Conservation (phyloP, 2,797 vertebrate genomes). For the Hapalemur alaotrensis region DNA sequence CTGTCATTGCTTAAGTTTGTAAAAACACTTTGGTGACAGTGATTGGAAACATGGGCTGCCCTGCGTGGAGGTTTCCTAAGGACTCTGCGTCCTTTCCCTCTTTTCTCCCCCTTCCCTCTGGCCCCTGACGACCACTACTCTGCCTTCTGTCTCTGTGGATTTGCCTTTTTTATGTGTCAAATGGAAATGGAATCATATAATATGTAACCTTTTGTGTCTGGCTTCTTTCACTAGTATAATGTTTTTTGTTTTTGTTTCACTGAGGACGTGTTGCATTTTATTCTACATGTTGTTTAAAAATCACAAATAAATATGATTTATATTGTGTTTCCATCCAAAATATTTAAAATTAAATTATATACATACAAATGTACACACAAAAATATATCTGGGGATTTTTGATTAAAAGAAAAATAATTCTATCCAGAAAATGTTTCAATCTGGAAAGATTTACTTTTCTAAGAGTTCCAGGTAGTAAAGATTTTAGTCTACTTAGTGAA, state of each 20-base stretch:
- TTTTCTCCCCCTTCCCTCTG: too few species aligned
- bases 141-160: too few species aligned
- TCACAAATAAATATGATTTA: not conserved
- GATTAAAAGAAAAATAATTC: not conserved
- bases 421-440: not conserved
- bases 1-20: too few species aligned
- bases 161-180: too few species aligned
- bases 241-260: not conserved
- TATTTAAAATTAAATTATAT: not conserved
- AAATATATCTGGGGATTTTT: not conserved
- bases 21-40: too few species aligned
- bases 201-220: too few species aligned
- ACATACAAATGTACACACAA: not conserved
- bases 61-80: too few species aligned
- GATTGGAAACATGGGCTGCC: too few species aligned
- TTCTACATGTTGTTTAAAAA: not conserved
- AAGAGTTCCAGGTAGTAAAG: not conserved
- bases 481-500: constrained; percentile 31
- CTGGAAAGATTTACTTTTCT: not conserved
- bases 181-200: too few species aligned
- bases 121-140: too few species aligned
- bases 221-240: too few species aligned
- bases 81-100: too few species aligned
- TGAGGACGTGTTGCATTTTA: not conserved
- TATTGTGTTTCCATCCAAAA: not conserved